Percentiles rank a stretch among this genome's conserved stretches.
Conservation (phyloP, 2,888 invertebrate species). For the Patella ulyssiponensis region DNA sequence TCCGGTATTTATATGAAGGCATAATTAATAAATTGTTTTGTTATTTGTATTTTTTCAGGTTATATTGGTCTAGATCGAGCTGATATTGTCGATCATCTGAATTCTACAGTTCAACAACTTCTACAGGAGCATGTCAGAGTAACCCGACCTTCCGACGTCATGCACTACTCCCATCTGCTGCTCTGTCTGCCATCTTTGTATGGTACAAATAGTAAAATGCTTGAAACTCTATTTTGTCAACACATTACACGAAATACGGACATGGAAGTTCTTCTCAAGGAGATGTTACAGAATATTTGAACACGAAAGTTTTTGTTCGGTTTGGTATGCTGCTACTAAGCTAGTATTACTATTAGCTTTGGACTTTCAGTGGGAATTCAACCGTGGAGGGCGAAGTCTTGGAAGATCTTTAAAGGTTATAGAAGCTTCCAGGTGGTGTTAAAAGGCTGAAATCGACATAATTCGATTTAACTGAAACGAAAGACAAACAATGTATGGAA, state of each 20-base stretch:
- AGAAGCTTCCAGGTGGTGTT: too few relatives aligned
- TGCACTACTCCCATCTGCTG: conserved; percentile 67
- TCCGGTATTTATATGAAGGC: too few relatives aligned
- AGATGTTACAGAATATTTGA: conserved; percentile 58
- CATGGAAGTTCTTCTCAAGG: conserved; percentile 64
- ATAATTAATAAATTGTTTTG: background rate
- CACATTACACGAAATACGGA: conserved; percentile 61
- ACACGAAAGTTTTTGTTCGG: too few relatives aligned
- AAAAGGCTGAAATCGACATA: too few relatives aligned
- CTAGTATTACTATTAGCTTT: too few relatives aligned
- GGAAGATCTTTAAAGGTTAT: too few relatives aligned
- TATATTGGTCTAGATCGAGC: conserved; percentile 58
- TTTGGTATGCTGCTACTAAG: too few relatives aligned
- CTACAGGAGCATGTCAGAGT: conserved; percentile 64
- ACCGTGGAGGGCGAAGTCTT: too few relatives aligned
- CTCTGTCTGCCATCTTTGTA: conserved; percentile 66
- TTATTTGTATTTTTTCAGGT: conserved; percentile 43
- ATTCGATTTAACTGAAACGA: too few relatives aligned
- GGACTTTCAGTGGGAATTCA: too few relatives aligned
- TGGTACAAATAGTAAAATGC: conserved; percentile 66
- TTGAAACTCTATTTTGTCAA: conserved; percentile 67
- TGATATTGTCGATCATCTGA: conserved; percentile 59
- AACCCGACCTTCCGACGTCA: conserved; percentile 60
- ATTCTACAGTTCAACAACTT: conserved; percentile 62
- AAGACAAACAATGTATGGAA: too few relatives aligned